Evolutionary conservation across 2,888 invertebrate species (phyloP), one percentile per base, ranked within the genome.

Genomic region (Meiosimyza decipiens): DNA sequence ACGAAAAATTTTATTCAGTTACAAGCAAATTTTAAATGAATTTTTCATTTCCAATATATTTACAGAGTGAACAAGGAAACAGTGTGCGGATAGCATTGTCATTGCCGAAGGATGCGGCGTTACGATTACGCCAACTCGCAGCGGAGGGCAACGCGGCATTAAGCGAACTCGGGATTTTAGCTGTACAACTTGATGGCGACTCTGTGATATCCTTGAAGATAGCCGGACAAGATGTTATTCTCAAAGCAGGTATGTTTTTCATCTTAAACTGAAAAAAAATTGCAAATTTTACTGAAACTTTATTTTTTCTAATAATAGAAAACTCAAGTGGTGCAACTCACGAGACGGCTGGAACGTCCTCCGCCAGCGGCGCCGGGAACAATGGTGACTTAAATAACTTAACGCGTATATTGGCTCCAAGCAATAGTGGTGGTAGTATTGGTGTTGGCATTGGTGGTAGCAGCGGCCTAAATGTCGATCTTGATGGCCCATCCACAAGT

Each of bases 71-170:
- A 97, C 90, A 96, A 52, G 70, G 70, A 54, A 70, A 70, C 70
- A 70, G 97, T 82, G 98, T 98, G 83, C 93, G 96, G 88, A 97
- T 98, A 88, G 98, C 97, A 89, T 93, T 98, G 91, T 96, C 96
- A 87, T 96, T 98, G 90, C 97, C 98, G 84, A 93, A 94, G 87
- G 97, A 97, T 89, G 98, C 98, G 85, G 98, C 98, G 85, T 90
- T 94, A 83, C 92, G 96, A 80, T 90, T 98, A 84, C 92, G 96
- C 82, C 95, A 95, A 88, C 90, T 98, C 86, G 98, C 98, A 78
- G 93, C 94, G 84, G 95, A 95, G 87, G 96, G 97, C 79, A 95
- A 95, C 83, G 91, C 94, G 78, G 93, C 94, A 81, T 91, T 98
- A 82, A 92, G 95, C 76, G 94, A 96, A 83, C 92, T 98, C 84